Evolutionary conservation across 2,113 vertebrate species (phyloP).

Genomic region (Labeo rohita): DNA sequence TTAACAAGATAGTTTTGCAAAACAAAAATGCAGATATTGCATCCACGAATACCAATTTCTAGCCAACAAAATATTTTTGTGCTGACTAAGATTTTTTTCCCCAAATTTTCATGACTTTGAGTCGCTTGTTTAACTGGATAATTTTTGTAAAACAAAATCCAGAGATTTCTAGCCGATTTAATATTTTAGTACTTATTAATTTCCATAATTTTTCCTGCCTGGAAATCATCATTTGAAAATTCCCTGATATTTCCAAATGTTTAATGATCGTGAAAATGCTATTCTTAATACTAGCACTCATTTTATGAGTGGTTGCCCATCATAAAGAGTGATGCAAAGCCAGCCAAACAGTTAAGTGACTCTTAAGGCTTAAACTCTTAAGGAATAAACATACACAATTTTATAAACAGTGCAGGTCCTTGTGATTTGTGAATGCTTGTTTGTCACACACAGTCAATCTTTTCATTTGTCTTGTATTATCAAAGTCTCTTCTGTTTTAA

Average conservation of each 20-base stretch:
- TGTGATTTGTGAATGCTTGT: not conserved
- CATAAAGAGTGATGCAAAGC: constrained; percentile 8
- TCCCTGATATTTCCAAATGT: not conserved
- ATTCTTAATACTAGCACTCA: not conserved
- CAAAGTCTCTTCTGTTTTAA: not conserved
- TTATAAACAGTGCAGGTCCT: constrained; percentile 6
- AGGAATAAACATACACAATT: not conserved
- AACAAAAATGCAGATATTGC: not conserved
- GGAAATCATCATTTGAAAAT: not conserved
- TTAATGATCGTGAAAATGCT: not conserved
- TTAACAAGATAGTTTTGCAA: not conserved
- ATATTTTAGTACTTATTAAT: not conserved
- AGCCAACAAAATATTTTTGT: too few relatives aligned
- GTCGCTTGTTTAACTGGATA: not conserved
- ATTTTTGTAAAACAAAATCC: too few relatives aligned
- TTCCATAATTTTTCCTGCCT: not conserved
- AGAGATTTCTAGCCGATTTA: not conserved
- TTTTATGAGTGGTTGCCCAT: not conserved
- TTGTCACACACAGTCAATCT: not conserved
- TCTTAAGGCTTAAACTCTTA: constrained; percentile 18
- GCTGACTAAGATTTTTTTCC: too few relatives aligned
- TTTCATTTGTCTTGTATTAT: not conserved
- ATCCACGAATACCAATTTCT: not conserved
- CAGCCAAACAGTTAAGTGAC: not conserved
- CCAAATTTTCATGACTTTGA: not conserved